phyloP scores from a whole-genome alignment of 2,113 vertebrate genomes.

The Campylorhamphus procurvoides region DNA sequence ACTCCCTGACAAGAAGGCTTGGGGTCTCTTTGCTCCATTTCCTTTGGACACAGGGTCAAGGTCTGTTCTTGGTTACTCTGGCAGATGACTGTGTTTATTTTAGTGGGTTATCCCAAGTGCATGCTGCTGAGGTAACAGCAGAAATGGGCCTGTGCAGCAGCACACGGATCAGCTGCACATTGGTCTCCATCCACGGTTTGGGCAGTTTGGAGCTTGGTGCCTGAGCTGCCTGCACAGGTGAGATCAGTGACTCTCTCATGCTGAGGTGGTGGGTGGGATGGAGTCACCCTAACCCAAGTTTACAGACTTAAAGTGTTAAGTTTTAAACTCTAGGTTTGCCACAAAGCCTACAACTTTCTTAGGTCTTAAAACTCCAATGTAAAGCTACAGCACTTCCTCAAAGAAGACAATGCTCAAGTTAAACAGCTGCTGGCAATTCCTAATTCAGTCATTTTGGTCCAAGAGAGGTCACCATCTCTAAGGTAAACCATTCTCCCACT shows the following conservation, averaged over 20 bases:
- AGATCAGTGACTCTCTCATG: background rate
- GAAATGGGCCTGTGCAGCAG: background rate
- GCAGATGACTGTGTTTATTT: background rate
- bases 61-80: background rate
- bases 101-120: background rate
- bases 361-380: background rate
- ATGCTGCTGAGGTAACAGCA: background rate
- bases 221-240: background rate
- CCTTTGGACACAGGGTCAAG: background rate
- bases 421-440: background rate
- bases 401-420: background rate
- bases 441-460: background rate
- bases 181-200: background rate
- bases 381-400: background rate
- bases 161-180: accelerated
- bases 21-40: background rate
- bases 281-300: accelerated
- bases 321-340: background rate
- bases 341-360: background rate
- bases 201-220: background rate
- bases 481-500: background rate
- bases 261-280: background rate
- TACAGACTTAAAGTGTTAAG: background rate
- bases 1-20: background rate
- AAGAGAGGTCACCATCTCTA: background rate